Base-by-base conservation (phyloP, 2,113 vertebrate species). In the Otocyon megalotis region DNA sequence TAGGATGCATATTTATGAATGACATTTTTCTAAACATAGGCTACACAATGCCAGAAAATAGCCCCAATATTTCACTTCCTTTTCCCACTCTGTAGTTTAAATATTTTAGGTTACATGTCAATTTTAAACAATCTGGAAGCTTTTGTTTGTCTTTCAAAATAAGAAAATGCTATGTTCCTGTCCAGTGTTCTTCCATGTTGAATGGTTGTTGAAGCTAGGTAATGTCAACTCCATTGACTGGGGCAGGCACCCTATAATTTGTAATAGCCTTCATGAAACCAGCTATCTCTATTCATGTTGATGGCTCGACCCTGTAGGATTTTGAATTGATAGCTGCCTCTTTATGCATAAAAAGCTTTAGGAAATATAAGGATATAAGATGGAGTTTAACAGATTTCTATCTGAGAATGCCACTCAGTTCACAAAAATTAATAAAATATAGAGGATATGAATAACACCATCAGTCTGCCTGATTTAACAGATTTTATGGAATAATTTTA, bases 141-240 rank as follows among this genome's bases (percentile, higher is more conserved):
- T 76, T 65, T 74, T 84, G 10, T 54, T 93, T 93, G 58, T 65
- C n/a, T 85, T 77, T 80, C 37, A 92, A 92, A 84, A 62, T 28
- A 48, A 72, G 32, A 65, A 93, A 93, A 83, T 63, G 14, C 37
- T 56, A 32, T 54, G n/a, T 17, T 19, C 35, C 26, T 37, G 69
- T 32, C 43, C 56, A 65, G 43, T 43, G 48, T 63, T 54, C 56
- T 50, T 8, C 43, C 15, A 43, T 77, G 26, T 54, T 54, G 28
- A 85, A 76, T 37, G 26, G 24, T 76, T 76, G n/a, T 32, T 26
- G n/a, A n/a, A 86, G 8, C 48, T 13, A 53, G 67, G 67, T 62
- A 50, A 35, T 62, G 11, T 35, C 54, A 30, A 9, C 56, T 35
- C 14, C 10, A 28, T 12, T 35, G 54, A 30, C 67, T 53, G 16